Conservation (phyloP, 1,140 invertebrate genomes). For the Bombus difficillimus region DNA sequence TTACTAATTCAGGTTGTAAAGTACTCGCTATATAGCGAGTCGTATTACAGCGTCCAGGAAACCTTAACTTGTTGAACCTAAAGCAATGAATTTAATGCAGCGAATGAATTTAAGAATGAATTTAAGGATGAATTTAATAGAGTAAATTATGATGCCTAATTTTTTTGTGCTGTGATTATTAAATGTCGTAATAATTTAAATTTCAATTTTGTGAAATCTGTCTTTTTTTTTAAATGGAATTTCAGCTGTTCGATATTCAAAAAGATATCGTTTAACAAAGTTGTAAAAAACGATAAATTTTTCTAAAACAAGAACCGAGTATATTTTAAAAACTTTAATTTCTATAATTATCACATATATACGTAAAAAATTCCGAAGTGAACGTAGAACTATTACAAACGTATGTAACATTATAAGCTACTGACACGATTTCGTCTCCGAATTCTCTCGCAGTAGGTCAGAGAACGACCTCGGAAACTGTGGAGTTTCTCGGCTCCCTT, state of each 20-base stretch:
- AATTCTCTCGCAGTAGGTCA: conserved; percentile 19
- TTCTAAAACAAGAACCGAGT: too few species aligned
- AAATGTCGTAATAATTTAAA: neutral
- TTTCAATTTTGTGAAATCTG: too few species aligned
- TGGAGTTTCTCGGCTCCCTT: neutral
- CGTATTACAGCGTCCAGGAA: conserved; percentile 50
- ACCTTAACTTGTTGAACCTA: conserved; percentile 15
- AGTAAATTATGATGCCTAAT: neutral
- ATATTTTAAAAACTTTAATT: neutral
- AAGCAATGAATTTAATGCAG: conserved; percentile 15
- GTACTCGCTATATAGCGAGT: conserved; percentile 48
- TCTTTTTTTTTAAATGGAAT: too few species aligned
- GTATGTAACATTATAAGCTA: neutral
- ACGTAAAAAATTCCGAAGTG: neutral
- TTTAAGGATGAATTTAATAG: too few species aligned
- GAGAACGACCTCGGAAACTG: conserved; percentile 2
- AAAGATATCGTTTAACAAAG: neutral
- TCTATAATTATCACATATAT: neutral
- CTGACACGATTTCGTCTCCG: neutral
- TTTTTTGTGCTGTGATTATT: neutral
- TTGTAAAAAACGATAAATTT: neutral
- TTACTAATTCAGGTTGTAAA: conserved; percentile 52
- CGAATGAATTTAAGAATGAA: neutral
- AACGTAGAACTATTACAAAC: neutral
- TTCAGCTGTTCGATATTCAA: too few species aligned